These are phyloP conservation scores for Botia almorhae DNA, from an alignment of 2,797 vertebrate genomes.

Conservation along the genomic window DNA sequence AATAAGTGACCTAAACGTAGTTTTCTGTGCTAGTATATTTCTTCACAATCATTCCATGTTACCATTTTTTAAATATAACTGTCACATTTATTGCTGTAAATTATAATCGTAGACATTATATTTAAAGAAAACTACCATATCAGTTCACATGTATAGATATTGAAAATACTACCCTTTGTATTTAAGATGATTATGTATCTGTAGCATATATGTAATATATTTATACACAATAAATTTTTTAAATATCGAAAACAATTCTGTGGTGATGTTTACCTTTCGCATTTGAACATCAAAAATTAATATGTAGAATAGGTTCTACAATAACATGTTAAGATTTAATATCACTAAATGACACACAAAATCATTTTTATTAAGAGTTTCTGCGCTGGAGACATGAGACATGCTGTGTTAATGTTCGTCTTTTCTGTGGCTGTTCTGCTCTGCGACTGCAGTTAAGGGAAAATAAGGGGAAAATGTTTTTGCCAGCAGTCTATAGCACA, in stretches of 20 bases:
- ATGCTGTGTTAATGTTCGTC: not conserved
- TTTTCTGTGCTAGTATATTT: slow-evolving; percentile 18
- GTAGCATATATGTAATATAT: slow-evolving; percentile 99
- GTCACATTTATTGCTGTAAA: slow-evolving; percentile 87
- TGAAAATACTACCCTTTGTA: slow-evolving; percentile 99
- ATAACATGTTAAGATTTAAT: not conserved
- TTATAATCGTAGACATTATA: slow-evolving; percentile 99
- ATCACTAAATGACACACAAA: not conserved
- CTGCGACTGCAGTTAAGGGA: not conserved
- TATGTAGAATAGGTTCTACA: too few species aligned
- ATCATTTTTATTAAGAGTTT: not conserved
- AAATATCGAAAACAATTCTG: slow-evolving; percentile 83
- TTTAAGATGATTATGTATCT: slow-evolving; percentile 99
- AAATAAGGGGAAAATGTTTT: not conserved
- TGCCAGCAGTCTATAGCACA: not conserved
- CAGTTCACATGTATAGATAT: slow-evolving; percentile 99
- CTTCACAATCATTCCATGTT: slow-evolving; percentile 94
- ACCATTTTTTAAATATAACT: slow-evolving; percentile 81
- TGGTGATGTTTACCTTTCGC: slow-evolving; percentile 36
- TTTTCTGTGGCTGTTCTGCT: not conserved
- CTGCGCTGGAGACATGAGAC: not conserved
- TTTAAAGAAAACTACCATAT: slow-evolving; percentile 97
- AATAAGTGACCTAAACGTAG: slow-evolving; percentile 26
- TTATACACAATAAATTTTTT: slow-evolving; percentile 99
- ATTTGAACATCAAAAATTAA: too few species aligned